Evolutionary conservation across 2,797 vertebrate species (phyloP).

Genomic region (Syndactyla subalaris): DNA sequence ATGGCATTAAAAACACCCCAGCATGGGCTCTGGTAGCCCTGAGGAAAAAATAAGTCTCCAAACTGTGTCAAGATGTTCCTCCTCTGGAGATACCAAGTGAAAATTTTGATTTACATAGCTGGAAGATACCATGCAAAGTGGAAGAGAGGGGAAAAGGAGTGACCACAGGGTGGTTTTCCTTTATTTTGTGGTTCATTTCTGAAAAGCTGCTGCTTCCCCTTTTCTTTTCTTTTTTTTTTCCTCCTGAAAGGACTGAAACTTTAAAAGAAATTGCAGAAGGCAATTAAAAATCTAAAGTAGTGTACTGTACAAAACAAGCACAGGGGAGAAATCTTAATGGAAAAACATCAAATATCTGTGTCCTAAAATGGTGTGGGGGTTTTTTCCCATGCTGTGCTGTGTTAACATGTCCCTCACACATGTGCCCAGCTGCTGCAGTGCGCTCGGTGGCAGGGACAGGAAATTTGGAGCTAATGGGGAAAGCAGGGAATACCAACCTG

Average conservation of each 20-base stretch:
- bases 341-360: neutral
- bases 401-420: neutral
- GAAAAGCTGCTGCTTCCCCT: neutral
- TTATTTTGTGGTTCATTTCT: slow-evolving; percentile 10
- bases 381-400: neutral
- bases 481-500: neutral
- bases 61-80: neutral
- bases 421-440: neutral
- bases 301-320: neutral
- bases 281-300: neutral
- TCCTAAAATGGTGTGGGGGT: neutral
- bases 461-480: neutral
- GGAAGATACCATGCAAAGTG: neutral
- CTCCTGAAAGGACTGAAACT: neutral
- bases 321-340: neutral
- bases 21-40: neutral
- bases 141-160: neutral
- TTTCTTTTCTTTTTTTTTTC: neutral
- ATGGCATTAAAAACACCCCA: neutral
- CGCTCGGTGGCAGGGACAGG: neutral
- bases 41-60: neutral
- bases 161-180: slow-evolving; percentile 1
- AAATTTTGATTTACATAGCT: slow-evolving; percentile 29
- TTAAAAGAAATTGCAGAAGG: neutral
- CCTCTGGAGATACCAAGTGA: neutral